Conservation (phyloP, 1,140 invertebrate genomes). For the Calliopsis andreniformis region DNA sequence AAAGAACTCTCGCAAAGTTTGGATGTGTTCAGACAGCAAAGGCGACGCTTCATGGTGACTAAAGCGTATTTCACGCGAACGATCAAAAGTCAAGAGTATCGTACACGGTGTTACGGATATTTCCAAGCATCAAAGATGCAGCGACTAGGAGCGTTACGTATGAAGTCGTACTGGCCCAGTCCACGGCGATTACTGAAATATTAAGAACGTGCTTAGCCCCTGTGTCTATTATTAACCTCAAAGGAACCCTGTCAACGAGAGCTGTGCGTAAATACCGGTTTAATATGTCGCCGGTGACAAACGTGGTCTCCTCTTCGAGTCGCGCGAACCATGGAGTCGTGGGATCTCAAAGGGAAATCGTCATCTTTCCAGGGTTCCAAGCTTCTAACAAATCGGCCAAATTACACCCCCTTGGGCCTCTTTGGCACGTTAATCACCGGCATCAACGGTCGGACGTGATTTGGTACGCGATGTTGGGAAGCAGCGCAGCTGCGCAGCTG, state of each 20-base stretch:
- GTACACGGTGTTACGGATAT: neutral
- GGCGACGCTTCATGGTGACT: neutral
- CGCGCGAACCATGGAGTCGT: slow-evolving; percentile 4
- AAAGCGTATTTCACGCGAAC: slow-evolving; percentile 1
- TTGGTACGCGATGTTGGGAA: neutral
- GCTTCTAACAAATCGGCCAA: neutral
- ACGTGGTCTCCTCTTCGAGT: neutral
- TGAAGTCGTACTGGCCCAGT: neutral
- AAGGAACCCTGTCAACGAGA: slow-evolving; percentile 42
- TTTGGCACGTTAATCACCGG: neutral
- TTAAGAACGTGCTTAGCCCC: slow-evolving; percentile 35
- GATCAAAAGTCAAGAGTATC: neutral
- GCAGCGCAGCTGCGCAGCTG: neutral
- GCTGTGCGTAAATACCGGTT: slow-evolving; percentile 15
- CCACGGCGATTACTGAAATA: slow-evolving; percentile 40
- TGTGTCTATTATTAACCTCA: slow-evolving; percentile 51
- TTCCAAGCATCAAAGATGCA: slow-evolving; percentile 22
- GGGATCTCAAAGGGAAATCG: slow-evolving; percentile 3
- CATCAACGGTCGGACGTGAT: neutral
- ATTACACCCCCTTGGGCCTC: neutral
- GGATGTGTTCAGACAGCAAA: neutral
- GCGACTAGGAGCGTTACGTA: neutral
- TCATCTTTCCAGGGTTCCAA: neutral
- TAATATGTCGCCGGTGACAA: slow-evolving; percentile 23
- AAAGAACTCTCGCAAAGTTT: too few species aligned